Conservation (phyloP, 2,797 vertebrate species). For the Sebastes reedi region DNA sequence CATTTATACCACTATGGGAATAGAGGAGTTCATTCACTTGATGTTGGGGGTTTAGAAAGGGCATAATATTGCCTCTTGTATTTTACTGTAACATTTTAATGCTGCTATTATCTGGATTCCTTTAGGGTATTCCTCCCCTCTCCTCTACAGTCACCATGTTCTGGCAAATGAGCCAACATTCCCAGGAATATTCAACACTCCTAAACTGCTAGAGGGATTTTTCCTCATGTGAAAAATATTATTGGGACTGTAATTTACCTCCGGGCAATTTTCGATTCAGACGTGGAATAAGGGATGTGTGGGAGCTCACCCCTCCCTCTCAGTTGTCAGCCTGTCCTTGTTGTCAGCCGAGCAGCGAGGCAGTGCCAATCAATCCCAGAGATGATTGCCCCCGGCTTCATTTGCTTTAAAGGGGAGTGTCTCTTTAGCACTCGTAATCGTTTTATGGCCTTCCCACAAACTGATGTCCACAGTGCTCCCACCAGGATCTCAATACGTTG, state of each 20-base stretch:
- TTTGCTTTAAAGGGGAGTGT: conserved; percentile 48
- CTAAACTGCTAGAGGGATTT: conserved; percentile 16
- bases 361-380: conserved; percentile 51
- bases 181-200: conserved; percentile 30
- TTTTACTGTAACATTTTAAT: conserved; percentile 68
- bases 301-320: neutral
- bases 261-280: conserved; percentile 11
- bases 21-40: conserved; percentile 49
- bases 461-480: conserved; percentile 31
- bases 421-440: conserved; percentile 56
- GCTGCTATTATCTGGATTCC: conserved; percentile 46
- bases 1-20: conserved; percentile 67
- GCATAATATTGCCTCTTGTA: conserved; percentile 55
- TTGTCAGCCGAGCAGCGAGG: conserved; percentile 33
- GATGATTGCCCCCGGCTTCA: conserved; percentile 43
- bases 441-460: conserved; percentile 61
- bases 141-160: neutral
- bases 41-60: conserved; percentile 37
- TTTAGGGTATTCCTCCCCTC: conserved; percentile 18
- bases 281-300: neutral
- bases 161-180: conserved; percentile 27
- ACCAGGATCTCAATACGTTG: conserved; percentile 9
- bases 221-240: conserved; percentile 31
- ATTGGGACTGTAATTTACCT: conserved; percentile 35
- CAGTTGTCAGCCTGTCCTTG: conserved; percentile 13